These are phyloP conservation scores for Paracanthobrama guichenoti DNA, from an alignment of 2,113 vertebrate genomes.

Conservation along the genomic window DNA sequence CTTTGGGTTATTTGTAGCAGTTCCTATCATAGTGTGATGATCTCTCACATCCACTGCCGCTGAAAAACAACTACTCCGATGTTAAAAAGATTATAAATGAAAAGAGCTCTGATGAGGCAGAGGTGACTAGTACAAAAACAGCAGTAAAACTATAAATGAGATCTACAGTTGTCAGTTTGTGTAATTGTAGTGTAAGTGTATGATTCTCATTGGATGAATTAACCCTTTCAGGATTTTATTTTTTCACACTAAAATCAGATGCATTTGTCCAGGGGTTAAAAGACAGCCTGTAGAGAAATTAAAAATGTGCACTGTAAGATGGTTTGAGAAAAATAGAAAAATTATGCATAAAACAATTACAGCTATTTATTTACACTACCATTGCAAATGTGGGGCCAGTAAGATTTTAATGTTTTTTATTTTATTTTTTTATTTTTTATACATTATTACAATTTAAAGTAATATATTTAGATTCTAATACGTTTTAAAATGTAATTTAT, in stretches of 20 bases:
- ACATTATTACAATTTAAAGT: neutral
- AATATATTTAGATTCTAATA: neutral
- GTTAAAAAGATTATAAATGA: conserved; percentile 66
- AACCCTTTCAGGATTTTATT: neutral
- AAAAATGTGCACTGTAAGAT: neutral
- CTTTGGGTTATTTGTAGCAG: conserved; percentile 2
- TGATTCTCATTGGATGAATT: neutral
- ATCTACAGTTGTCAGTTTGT: neutral
- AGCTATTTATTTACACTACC: neutral
- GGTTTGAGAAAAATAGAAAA: too few species aligned
- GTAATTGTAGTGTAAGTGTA: neutral
- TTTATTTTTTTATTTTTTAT: too few species aligned
- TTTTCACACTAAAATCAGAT: neutral
- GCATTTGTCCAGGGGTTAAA: neutral
- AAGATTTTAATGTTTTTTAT: neutral
- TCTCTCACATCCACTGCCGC: neutral
- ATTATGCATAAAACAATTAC: neutral
- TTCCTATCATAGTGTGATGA: conserved; percentile 42
- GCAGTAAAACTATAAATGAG: neutral
- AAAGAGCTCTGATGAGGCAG: neutral
- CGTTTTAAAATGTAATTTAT: neutral
- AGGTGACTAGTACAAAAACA: neutral
- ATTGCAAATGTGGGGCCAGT: neutral
- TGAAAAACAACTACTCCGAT: conserved; percentile 66
- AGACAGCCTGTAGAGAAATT: neutral